phyloP scores from a whole-genome alignment of 2,888 invertebrate species.

The Eristalis arbustorum region DNA sequence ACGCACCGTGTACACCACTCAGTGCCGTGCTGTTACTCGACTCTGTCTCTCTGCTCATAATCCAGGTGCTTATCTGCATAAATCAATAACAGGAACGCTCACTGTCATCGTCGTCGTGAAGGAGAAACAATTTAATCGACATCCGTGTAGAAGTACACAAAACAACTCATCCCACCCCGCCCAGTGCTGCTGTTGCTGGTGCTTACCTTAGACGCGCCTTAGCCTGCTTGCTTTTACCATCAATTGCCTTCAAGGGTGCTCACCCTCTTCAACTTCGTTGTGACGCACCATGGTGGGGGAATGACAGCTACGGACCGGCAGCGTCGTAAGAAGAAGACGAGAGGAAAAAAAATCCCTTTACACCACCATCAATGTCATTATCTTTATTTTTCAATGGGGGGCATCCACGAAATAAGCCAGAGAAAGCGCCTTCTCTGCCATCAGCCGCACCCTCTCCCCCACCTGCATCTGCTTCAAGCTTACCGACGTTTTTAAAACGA shows the following conservation, averaged over 20 bases:
- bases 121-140: slow-evolving; percentile 70
- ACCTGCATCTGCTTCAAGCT: neutral
- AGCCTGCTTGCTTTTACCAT: slow-evolving; percentile 65
- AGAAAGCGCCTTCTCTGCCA: neutral
- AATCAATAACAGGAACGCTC: slow-evolving; percentile 75
- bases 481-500: slow-evolving; percentile 3
- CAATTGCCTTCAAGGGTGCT: slow-evolving; percentile 63
- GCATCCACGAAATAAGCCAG: slow-evolving; percentile 57
- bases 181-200: neutral
- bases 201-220: slow-evolving; percentile 51
- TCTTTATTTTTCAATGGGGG: slow-evolving; percentile 59
- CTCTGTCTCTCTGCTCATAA: slow-evolving; percentile 60
- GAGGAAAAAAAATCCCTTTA: slow-evolving; percentile 52
- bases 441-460: too few species aligned
- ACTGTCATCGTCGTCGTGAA: slow-evolving; percentile 64
- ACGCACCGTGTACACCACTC: neutral
- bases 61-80: slow-evolving; percentile 77
- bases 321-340: neutral
- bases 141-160: slow-evolving; percentile 64
- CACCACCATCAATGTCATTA: slow-evolving; percentile 69
- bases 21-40: slow-evolving; percentile 46
- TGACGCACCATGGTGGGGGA: slow-evolving; percentile 10
- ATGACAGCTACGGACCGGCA: slow-evolving; percentile 31
- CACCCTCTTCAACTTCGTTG: slow-evolving; percentile 41
- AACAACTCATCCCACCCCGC: slow-evolving; percentile 31